Conservation (phyloP, 2,113 vertebrate species). For the Silurus meridionalis region DNA sequence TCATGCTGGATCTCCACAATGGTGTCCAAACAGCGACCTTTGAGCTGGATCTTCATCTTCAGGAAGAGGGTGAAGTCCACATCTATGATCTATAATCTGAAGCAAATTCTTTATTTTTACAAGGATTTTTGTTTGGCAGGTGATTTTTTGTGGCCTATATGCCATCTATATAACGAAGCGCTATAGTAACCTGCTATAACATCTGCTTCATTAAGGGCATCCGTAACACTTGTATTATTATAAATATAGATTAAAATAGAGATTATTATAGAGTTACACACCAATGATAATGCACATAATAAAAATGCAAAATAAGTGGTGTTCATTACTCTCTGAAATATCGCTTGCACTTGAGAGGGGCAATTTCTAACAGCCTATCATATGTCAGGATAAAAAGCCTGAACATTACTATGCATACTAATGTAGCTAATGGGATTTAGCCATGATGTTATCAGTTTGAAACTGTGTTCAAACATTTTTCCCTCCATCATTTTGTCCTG, state of each 20-base stretch:
- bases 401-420: neutral
- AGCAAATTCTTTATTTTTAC: neutral
- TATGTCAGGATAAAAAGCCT: neutral
- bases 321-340: neutral
- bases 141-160: neutral
- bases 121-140: neutral
- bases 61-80: too few species aligned
- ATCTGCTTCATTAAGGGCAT: neutral
- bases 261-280: neutral
- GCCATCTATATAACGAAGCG: neutral
- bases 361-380: neutral
- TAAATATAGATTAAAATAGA: too few species aligned
- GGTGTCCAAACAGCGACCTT: too few species aligned
- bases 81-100: neutral
- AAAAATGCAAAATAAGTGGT: neutral
- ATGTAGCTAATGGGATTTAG: neutral
- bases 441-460: neutral
- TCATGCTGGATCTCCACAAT: too few species aligned
- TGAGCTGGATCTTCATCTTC: too few species aligned
- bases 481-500: slow-evolving; percentile 3
- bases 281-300: neutral
- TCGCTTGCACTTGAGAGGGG: neutral
- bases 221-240: neutral
- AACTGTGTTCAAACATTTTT: slow-evolving; percentile 11
- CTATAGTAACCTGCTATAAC: neutral